These are phyloP conservation scores for Otolemur garnettii DNA, from an alignment of 2,113 vertebrate genomes.

Conservation along the genomic window DNA sequence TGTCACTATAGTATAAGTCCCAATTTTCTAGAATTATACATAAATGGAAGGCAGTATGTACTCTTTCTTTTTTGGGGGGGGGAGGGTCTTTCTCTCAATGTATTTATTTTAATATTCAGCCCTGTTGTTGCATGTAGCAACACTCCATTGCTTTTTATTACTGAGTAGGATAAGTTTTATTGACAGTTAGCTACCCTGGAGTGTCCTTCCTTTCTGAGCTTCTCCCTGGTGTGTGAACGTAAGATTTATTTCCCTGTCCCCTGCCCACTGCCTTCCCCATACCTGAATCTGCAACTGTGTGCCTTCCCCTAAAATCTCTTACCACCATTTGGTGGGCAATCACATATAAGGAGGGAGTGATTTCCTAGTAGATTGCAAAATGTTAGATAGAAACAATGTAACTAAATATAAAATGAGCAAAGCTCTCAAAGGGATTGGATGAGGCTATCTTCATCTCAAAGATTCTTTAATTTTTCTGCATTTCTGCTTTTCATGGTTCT, in stretches of 20 bases:
- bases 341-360: not conserved
- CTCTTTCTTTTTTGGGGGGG: not conserved
- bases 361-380: conserved; percentile 25
- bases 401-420: not conserved
- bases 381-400: not conserved
- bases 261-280: not conserved
- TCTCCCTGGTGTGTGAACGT: not conserved
- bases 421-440: not conserved
- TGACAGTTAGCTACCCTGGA: not conserved
- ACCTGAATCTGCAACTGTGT: conserved; percentile 7
- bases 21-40: not conserved
- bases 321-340: not conserved
- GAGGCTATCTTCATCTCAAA: not conserved
- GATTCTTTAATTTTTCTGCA: not conserved
- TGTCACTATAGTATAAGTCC: not conserved
- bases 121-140: not conserved
- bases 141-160: not conserved
- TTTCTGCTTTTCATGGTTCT: not conserved
- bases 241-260: not conserved
- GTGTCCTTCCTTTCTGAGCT: not conserved
- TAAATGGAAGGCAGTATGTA: not conserved
- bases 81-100: not conserved
- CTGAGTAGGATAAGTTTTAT: not conserved
- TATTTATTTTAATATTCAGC: not conserved
- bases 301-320: not conserved